Evolutionary conservation across 2,797 vertebrate genomes (phyloP).

Genomic region (Arrhamphus sclerolepis): DNA sequence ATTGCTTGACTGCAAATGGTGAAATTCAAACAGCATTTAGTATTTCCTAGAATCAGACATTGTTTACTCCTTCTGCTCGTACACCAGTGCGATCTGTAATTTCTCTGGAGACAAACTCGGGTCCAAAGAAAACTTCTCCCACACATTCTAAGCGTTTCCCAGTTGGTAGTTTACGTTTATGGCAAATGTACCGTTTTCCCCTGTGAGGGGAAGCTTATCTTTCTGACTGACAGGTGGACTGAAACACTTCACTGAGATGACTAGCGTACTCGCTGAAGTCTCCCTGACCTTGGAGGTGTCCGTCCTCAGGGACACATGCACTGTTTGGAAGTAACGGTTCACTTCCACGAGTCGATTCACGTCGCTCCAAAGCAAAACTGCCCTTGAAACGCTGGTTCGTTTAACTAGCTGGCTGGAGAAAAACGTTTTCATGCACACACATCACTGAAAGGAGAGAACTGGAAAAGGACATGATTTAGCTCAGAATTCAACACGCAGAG

Average conservation of each 20-base stretch:
- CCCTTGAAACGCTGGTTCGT: too few relatives aligned
- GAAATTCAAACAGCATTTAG: neutral
- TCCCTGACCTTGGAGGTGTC: constrained; percentile 12
- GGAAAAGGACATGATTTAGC: too few relatives aligned
- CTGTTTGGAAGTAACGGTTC: too few relatives aligned
- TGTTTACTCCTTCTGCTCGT: neutral
- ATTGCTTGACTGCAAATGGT: neutral
- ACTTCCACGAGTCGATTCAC: too few relatives aligned
- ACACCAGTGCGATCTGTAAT: neutral
- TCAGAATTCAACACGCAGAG: too few relatives aligned
- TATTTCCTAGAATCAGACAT: neutral
- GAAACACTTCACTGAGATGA: constrained; percentile 25
- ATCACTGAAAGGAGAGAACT: too few relatives aligned
- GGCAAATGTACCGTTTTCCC: neutral
- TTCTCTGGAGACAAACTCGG: too few relatives aligned
- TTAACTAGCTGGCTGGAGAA: too few relatives aligned
- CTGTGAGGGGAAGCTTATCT: constrained; percentile 6
- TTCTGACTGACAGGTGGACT: constrained; percentile 27
- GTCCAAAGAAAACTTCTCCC: neutral
- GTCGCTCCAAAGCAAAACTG: too few relatives aligned
- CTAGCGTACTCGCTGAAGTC: neutral
- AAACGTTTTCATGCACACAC: too few relatives aligned
- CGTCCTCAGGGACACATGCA: neutral
- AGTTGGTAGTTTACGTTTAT: neutral
- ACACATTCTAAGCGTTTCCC: neutral